These are phyloP conservation scores for Sarcophilus harrisii DNA, from an alignment of 2,797 vertebrate species.

Conservation along the genomic window DNA sequence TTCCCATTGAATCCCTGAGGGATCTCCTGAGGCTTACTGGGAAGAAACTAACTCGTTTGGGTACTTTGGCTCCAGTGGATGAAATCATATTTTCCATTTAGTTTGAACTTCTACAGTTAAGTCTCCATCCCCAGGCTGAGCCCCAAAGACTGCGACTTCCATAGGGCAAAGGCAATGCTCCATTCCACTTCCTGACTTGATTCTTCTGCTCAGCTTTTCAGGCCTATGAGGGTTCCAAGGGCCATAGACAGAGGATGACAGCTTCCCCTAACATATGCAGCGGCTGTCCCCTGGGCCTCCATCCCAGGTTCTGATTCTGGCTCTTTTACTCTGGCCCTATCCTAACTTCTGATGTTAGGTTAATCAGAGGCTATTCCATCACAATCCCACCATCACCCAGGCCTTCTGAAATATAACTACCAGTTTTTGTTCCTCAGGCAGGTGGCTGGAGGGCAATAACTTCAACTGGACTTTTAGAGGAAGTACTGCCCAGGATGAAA, in stretches of 20 bases:
- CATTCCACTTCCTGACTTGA: background rate
- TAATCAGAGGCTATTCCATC: background rate
- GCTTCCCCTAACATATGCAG: background rate
- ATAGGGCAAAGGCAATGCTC: background rate
- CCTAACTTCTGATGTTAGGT: background rate
- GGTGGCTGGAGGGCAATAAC: background rate
- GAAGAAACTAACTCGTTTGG: background rate
- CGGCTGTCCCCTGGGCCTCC: background rate
- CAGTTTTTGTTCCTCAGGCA: background rate
- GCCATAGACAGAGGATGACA: background rate
- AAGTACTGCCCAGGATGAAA: background rate
- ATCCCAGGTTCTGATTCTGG: background rate
- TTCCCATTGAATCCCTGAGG: background rate
- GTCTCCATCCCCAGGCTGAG: background rate
- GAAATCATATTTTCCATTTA: background rate
- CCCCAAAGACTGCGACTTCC: background rate
- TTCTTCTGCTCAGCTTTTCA: background rate
- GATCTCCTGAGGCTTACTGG: background rate
- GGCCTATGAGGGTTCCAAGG: background rate
- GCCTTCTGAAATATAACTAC: background rate
- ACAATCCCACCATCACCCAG: background rate
- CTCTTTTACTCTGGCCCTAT: background rate
- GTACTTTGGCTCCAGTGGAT: background rate
- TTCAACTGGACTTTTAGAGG: background rate
- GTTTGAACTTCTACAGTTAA: background rate